Evolutionary conservation across 64 coral and sea anemone genomes (phyloP), one percentile per base, ranked within the genome.

Genomic region (Dendrophyllia cribrosa): DNA sequence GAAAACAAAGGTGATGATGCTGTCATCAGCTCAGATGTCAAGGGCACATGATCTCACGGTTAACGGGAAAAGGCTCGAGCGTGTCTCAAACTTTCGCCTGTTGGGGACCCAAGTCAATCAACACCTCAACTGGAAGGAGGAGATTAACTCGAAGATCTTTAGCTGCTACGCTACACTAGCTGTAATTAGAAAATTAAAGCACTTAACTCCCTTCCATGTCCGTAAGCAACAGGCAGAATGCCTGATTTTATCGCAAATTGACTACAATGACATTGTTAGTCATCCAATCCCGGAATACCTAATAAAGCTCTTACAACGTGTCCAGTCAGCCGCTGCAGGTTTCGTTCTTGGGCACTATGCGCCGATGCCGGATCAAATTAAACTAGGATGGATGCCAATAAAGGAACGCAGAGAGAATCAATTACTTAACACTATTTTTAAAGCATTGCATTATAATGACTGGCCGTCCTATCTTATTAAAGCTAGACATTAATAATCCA

Each of bases 111-210:
- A 23, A 34, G 10, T 86, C n/a, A 16, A 74, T 24, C 63, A 86
- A 50, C 63, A 86, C 16, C 63, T 50, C 16, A 86, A 86, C 11
- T 70, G 82, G 65, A 70, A 48, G 20, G 82, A 86, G 17, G 46
- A 51, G 50, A 65, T 86, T n/a, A 70, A 86, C 48, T 26, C 0
- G 53, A 90, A 90, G 14, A 89, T 89, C 52, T 43, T 21, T 61
- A 43, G n/a, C 48, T 93, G 91, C 24, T 93, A 87, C 78, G 24
- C 48, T 12, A 88, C 76, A 47, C 55, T 94, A 82, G 79, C 92
- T 51, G 59, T 86, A 59, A 43, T 94, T 75, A 73, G 76, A 67
- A 94, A 94, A 88, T 78, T 88, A 52, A 94, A 94, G 92, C 70
- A 94, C 74, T 15, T 93, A 17, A 61, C 82, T 77, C 91, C 83